Evolutionary conservation across 2,113 vertebrate genomes (phyloP).

Genomic region (Mellivora capensis): DNA sequence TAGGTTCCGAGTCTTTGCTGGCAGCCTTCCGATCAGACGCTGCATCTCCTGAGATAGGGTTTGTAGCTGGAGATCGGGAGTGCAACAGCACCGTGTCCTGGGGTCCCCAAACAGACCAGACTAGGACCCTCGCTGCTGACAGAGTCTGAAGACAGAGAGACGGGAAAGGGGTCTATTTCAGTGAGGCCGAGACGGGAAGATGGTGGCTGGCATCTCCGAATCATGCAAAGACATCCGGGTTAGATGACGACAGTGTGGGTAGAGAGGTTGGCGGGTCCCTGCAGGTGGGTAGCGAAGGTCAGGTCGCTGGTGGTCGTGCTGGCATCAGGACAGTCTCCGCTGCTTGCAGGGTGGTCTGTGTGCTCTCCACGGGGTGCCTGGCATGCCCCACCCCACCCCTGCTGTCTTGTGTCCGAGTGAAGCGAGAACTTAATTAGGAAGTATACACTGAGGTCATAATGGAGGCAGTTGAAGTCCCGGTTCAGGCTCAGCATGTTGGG

Average conservation of each 20-base stretch:
- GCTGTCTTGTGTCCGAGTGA: not conserved
- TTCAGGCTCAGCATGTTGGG: not conserved
- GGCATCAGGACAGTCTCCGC: not conserved
- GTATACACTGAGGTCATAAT: not conserved
- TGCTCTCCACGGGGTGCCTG: not conserved
- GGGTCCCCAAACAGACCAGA: not conserved
- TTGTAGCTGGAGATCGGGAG: not conserved
- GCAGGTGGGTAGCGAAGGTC: not conserved
- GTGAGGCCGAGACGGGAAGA: not conserved
- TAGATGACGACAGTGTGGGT: not conserved
- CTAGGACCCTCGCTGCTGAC: not conserved
- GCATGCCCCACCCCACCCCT: not conserved
- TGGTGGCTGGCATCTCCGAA: not conserved
- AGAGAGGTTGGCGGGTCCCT: fast-evolving
- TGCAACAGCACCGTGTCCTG: not conserved
- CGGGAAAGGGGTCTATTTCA: not conserved
- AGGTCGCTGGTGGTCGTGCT: not conserved
- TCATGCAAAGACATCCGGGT: not conserved
- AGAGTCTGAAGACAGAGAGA: not conserved
- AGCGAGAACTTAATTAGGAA: not conserved
- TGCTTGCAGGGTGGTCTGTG: not conserved
- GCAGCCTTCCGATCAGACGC: not conserved
- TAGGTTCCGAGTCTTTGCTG: not conserved
- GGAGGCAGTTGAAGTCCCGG: not conserved
- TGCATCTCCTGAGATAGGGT: not conserved